Base-by-base conservation (phyloP, 2,113 vertebrate species). In the Sceloporus undulatus region DNA sequence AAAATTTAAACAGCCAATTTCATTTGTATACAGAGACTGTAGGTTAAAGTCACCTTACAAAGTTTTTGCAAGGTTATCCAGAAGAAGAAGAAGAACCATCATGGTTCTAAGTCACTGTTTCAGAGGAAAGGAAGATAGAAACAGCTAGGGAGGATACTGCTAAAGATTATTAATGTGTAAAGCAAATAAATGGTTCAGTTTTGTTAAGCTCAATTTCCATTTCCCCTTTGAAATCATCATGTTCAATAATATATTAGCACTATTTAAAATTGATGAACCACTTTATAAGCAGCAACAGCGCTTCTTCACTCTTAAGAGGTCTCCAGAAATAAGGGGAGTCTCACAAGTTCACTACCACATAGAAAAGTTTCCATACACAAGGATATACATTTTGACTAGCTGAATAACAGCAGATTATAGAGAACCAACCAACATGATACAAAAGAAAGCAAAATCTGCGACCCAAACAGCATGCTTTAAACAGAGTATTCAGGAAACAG, bases 241-340 rank as follows among this genome's bases (percentile, higher is more conserved):
- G 81, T 87, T 87, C 77, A 87, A 90, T 87, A 84, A 87, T 80
- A 80, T 74, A 90, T 84, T 74, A 84, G 56, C 84, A 52, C 85
- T 65, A 68, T 90, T 90, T 87, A 84, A 90, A 90, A 84, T 65
- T 79, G 82, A 90, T 84, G 89, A 87, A 84, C 68, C 54, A 83
- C 75, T 82, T 84, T 79, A 79, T 82, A 79, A 79, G 66, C 75
- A 79, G 73, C 85, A 77, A 82, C 19, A 23, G 13, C 19, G 68
- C 56, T 62, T 62, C 74, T 79, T 83, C 5, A 79, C 54, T 73
- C 27, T 77, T 56, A 71, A 48, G 74, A 73, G 21, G 19, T 11
- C 48, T 71, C 81, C 42, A 76, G 38, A 84, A 54, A 84, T 18
- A 62, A 79, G 34, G 25, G 29, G 70, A 29, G 3, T 34, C 14